These are phyloP conservation scores for Syndactyla subalaris DNA, from an alignment of 2,797 vertebrate species.

Conservation along the genomic window DNA sequence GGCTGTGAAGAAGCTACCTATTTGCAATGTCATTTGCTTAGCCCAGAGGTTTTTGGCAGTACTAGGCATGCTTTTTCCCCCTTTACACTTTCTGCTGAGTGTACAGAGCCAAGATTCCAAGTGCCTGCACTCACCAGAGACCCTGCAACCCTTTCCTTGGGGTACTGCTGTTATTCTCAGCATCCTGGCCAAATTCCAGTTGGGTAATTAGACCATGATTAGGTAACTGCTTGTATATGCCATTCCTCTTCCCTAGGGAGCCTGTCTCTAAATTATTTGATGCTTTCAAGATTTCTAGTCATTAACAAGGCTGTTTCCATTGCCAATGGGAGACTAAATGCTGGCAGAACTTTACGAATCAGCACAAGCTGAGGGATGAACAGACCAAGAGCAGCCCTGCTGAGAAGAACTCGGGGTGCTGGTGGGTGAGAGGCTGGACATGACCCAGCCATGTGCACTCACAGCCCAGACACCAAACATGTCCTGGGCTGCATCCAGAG, in stretches of 20 bases:
- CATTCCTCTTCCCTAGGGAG: not conserved
- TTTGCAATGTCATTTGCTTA: not conserved
- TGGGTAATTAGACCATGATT: conserved; percentile 12
- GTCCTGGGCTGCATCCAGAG: not conserved
- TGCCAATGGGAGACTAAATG: not conserved
- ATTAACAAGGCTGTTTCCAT: conserved; percentile 15
- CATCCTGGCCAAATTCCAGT: not conserved
- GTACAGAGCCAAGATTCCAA: not conserved
- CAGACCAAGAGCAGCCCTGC: not conserved
- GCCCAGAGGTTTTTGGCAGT: not conserved
- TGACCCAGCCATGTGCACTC: not conserved
- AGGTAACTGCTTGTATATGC: not conserved
- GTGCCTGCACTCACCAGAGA: not conserved
- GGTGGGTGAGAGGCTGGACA: not conserved
- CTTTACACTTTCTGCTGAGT: not conserved
- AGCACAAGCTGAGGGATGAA: not conserved
- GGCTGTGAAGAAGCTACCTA: not conserved
- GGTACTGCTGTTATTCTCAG: not conserved
- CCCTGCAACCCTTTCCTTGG: not conserved
- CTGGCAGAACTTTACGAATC: not conserved
- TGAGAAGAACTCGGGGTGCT: not conserved
- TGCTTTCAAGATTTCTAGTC: conserved; percentile 8
- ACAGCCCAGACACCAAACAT: not conserved
- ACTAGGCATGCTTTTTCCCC: not conserved
- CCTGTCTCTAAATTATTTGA: not conserved